phyloP scores from a whole-genome alignment of 1,140 invertebrate genomes.

The Laupala kohalensis region DNA sequence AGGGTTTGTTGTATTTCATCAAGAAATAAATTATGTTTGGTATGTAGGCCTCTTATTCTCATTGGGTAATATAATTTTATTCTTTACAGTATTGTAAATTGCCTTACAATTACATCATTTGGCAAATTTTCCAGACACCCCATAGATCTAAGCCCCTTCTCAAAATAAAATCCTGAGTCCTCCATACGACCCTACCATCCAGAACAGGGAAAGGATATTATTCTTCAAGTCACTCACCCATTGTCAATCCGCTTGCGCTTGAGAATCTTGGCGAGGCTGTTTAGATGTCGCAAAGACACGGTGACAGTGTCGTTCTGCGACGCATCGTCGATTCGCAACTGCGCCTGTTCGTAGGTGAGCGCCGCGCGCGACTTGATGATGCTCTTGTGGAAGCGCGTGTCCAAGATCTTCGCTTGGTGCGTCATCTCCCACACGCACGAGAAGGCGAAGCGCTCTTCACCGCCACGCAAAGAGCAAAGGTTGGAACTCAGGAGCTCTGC shows the following conservation, averaged over 20 bases:
- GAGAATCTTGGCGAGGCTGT: slow-evolving; percentile 78
- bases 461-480: slow-evolving; percentile 75
- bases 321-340: slow-evolving; percentile 78
- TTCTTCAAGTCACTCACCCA: too few species aligned
- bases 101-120: too few species aligned
- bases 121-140: too few species aligned
- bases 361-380: slow-evolving; percentile 78
- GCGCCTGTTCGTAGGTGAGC: slow-evolving; percentile 92
- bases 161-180: too few species aligned
- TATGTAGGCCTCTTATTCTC: too few species aligned
- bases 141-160: too few species aligned
- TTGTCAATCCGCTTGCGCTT: slow-evolving; percentile 77
- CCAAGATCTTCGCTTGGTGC: slow-evolving; percentile 68
- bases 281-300: slow-evolving; percentile 63
- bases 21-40: too few species aligned
- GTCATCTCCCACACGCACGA: slow-evolving; percentile 89
- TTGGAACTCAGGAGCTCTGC: slow-evolving; percentile 80
- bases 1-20: too few species aligned
- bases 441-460: slow-evolving; percentile 77
- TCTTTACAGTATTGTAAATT: too few species aligned
- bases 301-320: slow-evolving; percentile 59
- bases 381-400: slow-evolving; percentile 78
- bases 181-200: too few species aligned
- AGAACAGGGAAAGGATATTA: too few species aligned
- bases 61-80: too few species aligned